Evolutionary conservation across 1,140 invertebrate species (phyloP), one percentile per base, ranked within the genome.

Genomic region (Centruroides vittatus): DNA sequence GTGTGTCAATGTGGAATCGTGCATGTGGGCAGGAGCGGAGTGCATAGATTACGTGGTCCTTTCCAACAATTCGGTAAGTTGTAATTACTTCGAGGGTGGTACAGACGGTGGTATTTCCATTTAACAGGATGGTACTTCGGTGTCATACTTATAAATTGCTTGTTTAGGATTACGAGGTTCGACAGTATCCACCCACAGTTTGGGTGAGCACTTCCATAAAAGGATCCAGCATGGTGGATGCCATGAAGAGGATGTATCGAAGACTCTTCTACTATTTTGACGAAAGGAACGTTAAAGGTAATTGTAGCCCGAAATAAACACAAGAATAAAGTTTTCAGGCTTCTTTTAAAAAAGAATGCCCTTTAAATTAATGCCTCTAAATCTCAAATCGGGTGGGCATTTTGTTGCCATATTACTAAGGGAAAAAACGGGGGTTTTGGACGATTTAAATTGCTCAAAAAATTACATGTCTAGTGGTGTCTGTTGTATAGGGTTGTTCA

Each of bases 201-300:
- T 64, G 62, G 62, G 48, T 64, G 4, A 64, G 62, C 13, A 58
- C 57, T 3, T 54, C 47, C 10, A 55, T 57, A 4, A 58, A 10
- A 5, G 62, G 62, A 0, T 55, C 59, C 3, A 58, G 59, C 2
- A 35, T 64, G 8, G 55, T 56, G 9, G 47, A 58, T n/a, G 55
- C 62, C 5, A 56, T 58, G 35, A 64, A 55, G 5, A 55, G 54
- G 41, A 49, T 64, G 8, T 64, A 64, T 59, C 60, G 57, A 35
- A 64, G 61, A 56, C 53, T 64, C 3, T 64, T 64, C 48, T 5
- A 58, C 41, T 61, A 64, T 48, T 61, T 64, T 12, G 59, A 64
- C 51, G 62, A 59, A 13, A 58, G 54, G 47, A 64, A 64, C 23
- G 57, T 61, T 4, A 57, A 61, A 59, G 59, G 62, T 61, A 54